Conservation (phyloP, 92 coral and sea anemone genomes). For the Micromussa lordhowensis region DNA sequence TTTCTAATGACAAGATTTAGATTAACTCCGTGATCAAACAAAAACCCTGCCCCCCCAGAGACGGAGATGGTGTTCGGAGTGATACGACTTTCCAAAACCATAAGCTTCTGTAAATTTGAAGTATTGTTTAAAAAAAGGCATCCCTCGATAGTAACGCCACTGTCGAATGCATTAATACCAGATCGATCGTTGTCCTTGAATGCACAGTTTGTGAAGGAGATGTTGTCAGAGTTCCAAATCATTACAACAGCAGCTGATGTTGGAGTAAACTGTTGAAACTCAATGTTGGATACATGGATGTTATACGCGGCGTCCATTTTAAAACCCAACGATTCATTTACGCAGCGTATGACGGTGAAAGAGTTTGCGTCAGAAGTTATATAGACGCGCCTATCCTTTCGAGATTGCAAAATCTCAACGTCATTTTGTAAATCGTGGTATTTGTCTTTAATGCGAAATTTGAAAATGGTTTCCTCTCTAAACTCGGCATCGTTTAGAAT, state of each 20-base stretch:
- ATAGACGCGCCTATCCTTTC: conserved; percentile 31
- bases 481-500: conserved; percentile 32
- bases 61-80: conserved; percentile 61
- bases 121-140: conserved; percentile 78
- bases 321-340: background rate
- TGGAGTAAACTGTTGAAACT: conserved; percentile 73
- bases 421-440: conserved; percentile 37
- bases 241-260: conserved; percentile 64
- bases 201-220: conserved; percentile 70
- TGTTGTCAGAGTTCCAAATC: conserved; percentile 66
- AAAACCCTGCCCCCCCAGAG: conserved; percentile 73
- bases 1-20: conserved; percentile 48
- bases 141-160: conserved; percentile 64
- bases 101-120: conserved; percentile 38
- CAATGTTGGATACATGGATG: conserved; percentile 59
- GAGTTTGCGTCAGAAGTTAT: conserved; percentile 46
- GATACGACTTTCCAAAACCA: conserved; percentile 23
- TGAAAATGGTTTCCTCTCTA: conserved; percentile 53
- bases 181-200: conserved; percentile 76
- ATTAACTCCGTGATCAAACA: conserved; percentile 42
- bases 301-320: conserved; percentile 36
- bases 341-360: conserved; percentile 9
- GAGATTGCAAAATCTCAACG: conserved; percentile 65
- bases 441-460: conserved; percentile 60
- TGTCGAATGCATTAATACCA: conserved; percentile 78